Conservation (phyloP, 2,797 vertebrate genomes). For the Nasua narica region DNA sequence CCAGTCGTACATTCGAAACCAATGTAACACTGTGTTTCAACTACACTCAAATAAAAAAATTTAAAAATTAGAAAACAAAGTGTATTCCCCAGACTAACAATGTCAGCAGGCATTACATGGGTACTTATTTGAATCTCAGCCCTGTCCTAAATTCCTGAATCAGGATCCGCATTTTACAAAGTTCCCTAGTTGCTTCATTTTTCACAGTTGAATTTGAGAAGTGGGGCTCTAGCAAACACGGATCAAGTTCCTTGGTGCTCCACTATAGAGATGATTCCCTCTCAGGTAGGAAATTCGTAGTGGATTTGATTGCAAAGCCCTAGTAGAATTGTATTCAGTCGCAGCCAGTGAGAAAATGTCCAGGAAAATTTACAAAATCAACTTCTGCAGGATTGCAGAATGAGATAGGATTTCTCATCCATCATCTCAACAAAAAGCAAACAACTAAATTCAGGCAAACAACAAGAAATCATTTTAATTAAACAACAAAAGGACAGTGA, state of each 20-base stretch:
- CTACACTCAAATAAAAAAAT: not conserved
- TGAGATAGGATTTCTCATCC: constrained; percentile 31
- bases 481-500: constrained; percentile 8
- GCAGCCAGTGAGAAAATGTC: not conserved
- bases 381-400: not conserved
- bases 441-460: constrained; percentile 39
- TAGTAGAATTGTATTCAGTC: not conserved
- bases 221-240: not conserved
- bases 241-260: not conserved
- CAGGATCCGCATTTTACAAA: not conserved
- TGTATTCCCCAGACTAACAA: not conserved
- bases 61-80: not conserved
- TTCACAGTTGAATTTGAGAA: not conserved
- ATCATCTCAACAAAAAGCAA: constrained; percentile 17
- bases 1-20: not conserved
- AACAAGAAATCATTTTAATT: constrained; percentile 26
- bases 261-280: not conserved
- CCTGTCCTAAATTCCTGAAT: not conserved
- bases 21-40: not conserved
- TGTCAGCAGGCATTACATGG: too few species aligned
- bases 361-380: constrained; percentile 12
- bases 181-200: not conserved
- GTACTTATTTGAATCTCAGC: not conserved
- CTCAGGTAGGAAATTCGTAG: not conserved
- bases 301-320: not conserved